Evolutionary conservation across 2,888 invertebrate species (phyloP), one percentile per base, ranked within the genome.

Genomic region (Drosophila kuntzei): DNA sequence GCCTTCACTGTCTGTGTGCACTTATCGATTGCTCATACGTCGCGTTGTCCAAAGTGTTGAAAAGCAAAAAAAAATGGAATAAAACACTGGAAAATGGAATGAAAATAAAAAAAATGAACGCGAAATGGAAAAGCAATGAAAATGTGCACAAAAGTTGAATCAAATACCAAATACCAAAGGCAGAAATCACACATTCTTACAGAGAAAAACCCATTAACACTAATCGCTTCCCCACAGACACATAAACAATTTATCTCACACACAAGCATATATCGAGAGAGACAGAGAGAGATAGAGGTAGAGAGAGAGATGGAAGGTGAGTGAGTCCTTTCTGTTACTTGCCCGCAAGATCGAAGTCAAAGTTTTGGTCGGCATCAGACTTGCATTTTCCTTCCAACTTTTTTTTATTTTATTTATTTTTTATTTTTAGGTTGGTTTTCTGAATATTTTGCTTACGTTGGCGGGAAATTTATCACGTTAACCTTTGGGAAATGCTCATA

Each of bases 211-310:
- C 86, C 88, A 90, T 88, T 88, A 89, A 88, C 88, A 88, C 90
- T 88, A 88, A 88, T 90, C 90, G 89, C 87, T 90, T 90, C 88
- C 88, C 88, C 75, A 83, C 88, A 90, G 88, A 88, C 88, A 89
- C 89, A 90, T 89, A 88, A 88, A 88, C 90, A 89, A 89, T 89
- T 88, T 88, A 88, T 89, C 90, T 77, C 82, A 62, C 76, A 80
- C 77, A 86, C 67, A 53, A 63, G 57, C 61, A 61, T 32, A 61
- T 53, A 59, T 46, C n/a, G n/a, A 69, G 51, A 61, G 53, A 53
- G n/a, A 32, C 37, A 51, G 55, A 47, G 41, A 53, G 51, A 69
- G 51, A 44, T 43, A 62, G 44, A 55, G 22, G n/a, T n/a, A 18
- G 27, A 18, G 6, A 14, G n/a, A 16, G 27, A 8, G 51, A 16